Evolutionary conservation across 1,140 invertebrate species (phyloP), one percentile per base, ranked within the genome.

Genomic region (Platyscapa corneri): DNA sequence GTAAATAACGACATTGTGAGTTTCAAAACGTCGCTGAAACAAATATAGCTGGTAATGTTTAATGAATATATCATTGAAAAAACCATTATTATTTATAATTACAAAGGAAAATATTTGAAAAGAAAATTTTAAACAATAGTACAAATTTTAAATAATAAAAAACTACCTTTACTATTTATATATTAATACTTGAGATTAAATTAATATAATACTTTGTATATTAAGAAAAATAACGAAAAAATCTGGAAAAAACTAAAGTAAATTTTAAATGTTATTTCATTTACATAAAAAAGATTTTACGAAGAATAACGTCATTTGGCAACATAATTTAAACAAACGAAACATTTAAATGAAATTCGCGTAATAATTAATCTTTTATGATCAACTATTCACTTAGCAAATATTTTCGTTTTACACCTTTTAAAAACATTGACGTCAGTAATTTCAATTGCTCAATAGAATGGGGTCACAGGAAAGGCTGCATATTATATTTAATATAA

Each of bases 401-500:
- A 60, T 32, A 23, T 78, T 78, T 34, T 18, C 14, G 20, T 67
- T 67, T 80, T 65, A 46, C 27, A 80, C n/a, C 56, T 42, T 65
- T 80, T 80, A 37, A 76, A 76, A 27, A 18, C 42, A 32, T 49
- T 76, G 42, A 76, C 74, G 74, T 76, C 74, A 53, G 5, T 30
- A 30, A 30, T 49, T 27, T 76, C 46, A 46, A 75, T 75, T 46
- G 18, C 74, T 76, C 46, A 30, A 27, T 49, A 42, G 23, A 76
- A 27, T 53, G 74, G 32, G 34, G 74, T 76, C 74, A 76, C n/a
- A n/a, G 74, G n/a, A 76, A 76, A 49, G 42, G 5, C n/a, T 32
- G 72, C 37, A 18, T 60, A 60, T 60, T 27, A 60, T 27, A 27
- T 14, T 27, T 60, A 27, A 60, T 27, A 3, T 10, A 60, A 60